Conservation (phyloP, 2,113 vertebrate genomes). For the Rallus limicola region DNA sequence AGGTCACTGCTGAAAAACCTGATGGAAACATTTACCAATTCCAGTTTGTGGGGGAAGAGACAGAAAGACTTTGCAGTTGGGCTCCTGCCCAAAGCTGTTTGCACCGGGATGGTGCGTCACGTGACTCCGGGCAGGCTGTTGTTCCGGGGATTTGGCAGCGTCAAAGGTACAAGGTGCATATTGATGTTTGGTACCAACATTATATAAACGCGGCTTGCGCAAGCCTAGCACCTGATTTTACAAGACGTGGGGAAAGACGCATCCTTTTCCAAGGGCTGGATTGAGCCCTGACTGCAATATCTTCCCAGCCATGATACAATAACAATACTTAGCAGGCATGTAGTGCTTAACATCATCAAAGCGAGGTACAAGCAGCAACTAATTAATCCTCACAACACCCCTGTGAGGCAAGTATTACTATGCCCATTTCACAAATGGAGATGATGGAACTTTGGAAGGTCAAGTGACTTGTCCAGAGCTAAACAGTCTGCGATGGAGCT, state of each 20-base stretch:
- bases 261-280: conserved; percentile 33
- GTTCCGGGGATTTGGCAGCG: conserved; percentile 18
- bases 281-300: conserved; percentile 21
- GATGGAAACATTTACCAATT: neutral
- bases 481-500: conserved; percentile 12
- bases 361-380: conserved; percentile 39
- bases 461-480: conserved; percentile 38
- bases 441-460: conserved; percentile 30
- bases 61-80: neutral
- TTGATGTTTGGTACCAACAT: conserved; percentile 23
- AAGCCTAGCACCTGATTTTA: conserved; percentile 34
- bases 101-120: neutral
- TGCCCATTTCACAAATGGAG: neutral
- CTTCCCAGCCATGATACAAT: conserved; percentile 40
- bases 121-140: neutral
- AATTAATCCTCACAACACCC: conserved; percentile 64
- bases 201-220: conserved; percentile 20
- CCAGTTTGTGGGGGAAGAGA: neutral
- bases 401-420: conserved; percentile 58
- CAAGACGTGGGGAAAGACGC: conserved; percentile 1
- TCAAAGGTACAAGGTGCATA: neutral
- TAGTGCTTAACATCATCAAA: conserved; percentile 64
- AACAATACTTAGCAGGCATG: conserved; percentile 56
- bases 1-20: neutral
- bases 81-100: neutral